Conservation (phyloP, 2,797 vertebrate species). For the Arrhamphus sclerolepis region DNA sequence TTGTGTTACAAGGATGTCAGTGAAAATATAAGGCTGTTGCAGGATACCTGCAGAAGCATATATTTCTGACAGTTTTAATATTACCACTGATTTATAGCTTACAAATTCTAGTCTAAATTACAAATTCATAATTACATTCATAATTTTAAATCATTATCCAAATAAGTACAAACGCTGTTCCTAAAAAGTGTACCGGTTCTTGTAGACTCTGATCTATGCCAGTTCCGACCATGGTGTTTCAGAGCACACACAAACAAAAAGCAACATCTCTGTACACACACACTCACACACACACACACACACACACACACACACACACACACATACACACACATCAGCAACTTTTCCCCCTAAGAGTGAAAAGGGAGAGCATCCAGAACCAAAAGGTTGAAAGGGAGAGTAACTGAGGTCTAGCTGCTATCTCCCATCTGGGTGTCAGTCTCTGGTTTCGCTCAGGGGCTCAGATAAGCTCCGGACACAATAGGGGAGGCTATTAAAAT, state of each 20-base stretch:
- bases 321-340: slow-evolving; percentile 16
- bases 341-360: slow-evolving; percentile 32
- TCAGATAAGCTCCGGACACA: slow-evolving; percentile 75
- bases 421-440: slow-evolving; percentile 78
- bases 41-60: neutral
- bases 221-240: slow-evolving; percentile 9
- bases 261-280: slow-evolving; percentile 14
- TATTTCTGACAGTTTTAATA: no score
- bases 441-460: slow-evolving; percentile 75
- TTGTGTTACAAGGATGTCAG: no score
- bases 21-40: no score
- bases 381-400: slow-evolving; percentile 65
- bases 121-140: no score
- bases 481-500: slow-evolving; percentile 76
- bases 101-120: neutral
- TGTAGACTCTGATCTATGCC: neutral
- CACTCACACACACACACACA: slow-evolving; percentile 23
- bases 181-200: slow-evolving; percentile 2
- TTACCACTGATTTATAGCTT: neutral
- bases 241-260: slow-evolving; percentile 2
- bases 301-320: slow-evolving; percentile 23
- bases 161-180: neutral
- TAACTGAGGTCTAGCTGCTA: slow-evolving; percentile 68
- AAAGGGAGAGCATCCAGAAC: slow-evolving; percentile 52
- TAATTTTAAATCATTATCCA: no score